Conservation (phyloP, 2,113 vertebrate species). For the Scomber japonicus region DNA sequence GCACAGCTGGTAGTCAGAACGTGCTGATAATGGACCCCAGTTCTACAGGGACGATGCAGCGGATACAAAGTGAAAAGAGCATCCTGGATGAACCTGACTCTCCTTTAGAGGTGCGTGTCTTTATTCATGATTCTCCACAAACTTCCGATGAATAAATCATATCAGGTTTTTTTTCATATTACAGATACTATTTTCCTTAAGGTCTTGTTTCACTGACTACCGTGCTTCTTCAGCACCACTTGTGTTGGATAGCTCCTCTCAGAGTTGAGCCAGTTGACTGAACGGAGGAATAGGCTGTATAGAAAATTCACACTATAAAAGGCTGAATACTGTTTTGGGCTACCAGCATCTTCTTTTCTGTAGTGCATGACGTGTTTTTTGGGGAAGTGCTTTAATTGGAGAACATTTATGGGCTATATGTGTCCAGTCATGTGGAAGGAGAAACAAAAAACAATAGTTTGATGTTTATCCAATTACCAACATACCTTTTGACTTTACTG, state of each 20-base stretch:
- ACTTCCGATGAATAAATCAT: no score
- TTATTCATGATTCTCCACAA: constrained; percentile 31
- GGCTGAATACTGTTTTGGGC: background rate
- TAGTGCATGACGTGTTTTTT: background rate
- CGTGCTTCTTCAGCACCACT: background rate
- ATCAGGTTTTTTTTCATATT: background rate
- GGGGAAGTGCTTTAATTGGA: background rate
- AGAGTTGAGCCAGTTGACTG: background rate
- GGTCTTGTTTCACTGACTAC: background rate
- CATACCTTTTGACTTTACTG: background rate
- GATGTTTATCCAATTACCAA: background rate
- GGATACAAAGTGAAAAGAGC: no score
- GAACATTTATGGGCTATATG: fast-evolving
- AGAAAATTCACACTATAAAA: background rate
- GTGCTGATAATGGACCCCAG: constrained; percentile 9
- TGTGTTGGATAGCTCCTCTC: constrained; percentile 2
- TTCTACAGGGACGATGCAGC: no score
- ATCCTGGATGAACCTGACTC: no score
- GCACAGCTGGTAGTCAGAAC: constrained; percentile 30
- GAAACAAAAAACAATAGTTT: fast-evolving
- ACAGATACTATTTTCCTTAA: fast-evolving
- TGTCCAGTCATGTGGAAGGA: fast-evolving
- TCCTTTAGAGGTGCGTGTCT: background rate
- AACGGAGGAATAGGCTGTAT: fast-evolving
- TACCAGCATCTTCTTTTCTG: fast-evolving